Base-by-base conservation (phyloP, 2,113 vertebrate species). In the Microcebus lehilahytsara region DNA sequence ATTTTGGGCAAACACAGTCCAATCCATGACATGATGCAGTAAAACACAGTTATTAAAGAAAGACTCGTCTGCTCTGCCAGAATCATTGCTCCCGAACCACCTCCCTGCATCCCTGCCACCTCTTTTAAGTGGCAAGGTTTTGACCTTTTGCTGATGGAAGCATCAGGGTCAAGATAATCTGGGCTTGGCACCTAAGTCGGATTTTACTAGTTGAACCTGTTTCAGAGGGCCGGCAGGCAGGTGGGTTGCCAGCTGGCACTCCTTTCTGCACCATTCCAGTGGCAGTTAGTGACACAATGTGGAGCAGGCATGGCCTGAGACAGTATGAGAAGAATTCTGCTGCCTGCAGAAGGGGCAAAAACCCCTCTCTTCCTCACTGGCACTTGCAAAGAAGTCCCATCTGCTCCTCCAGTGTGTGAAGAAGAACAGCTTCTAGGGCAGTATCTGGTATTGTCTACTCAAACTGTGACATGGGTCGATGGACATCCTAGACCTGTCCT, bases 181-280 rank as follows among this genome's bases (percentile, higher is more conserved):
- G 80, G 58, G 23, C 75, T 96, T 96, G 90, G 60, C 66, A 86
- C 58, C 80, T 74, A 53, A 69, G 49, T 77, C 30, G 37, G n/a
- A 80, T 62, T 94, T 93, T 22, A 53, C 77, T 74, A 46, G 69
- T 32, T 96, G 92, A 95, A 92, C 66, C 56, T 94, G 60, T 95
- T 95, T 95, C 66, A 88, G 66, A 64, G 60, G 90, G 40, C 32
- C 40, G 23, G 92, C 67, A 25, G 75, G 46, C 40, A 9, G 23
- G 9, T 92, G 11, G 1, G 1, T 12, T 78, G 81, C 87, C 71
- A 94, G 56, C 49, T 95, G 84, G 77, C 14, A 51, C 14, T 1
- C 10, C 19, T 58, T 34, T 46, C 60, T 56, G 40, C 64, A 58
- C 62, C 83, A 91, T 91, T 42, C 72, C 58, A 71, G 25, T 51